Percentiles rank a stretch among this genome's conserved stretches.
These are phyloP conservation scores for Lasiommata megera DNA, from an alignment of 2,888 invertebrate species.

Conservation along the genomic window DNA sequence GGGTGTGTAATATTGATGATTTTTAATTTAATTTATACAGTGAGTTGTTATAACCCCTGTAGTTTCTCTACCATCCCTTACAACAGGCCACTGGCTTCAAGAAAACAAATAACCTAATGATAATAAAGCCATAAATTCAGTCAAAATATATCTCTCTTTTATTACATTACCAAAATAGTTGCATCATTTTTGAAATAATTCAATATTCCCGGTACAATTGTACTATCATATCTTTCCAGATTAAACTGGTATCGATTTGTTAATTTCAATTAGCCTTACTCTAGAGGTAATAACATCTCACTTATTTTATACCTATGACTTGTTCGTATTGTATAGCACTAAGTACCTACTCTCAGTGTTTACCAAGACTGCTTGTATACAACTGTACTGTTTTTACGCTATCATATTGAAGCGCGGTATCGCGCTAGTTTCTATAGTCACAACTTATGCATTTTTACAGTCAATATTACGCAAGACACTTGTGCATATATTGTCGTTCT, in stretches of 20 bases:
- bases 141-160: no score
- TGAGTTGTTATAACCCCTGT: neutral
- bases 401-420: conserved; percentile 56
- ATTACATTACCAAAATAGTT: no score
- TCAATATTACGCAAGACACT: conserved; percentile 69
- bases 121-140: no score
- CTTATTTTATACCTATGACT: conserved; percentile 61
- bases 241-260: no score
- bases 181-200: no score
- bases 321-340: conserved; percentile 72
- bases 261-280: no score
- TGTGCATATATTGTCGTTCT: conserved; percentile 56
- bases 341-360: conserved; percentile 79
- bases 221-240: no score
- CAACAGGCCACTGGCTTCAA: no score
- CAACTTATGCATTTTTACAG: conserved; percentile 78
- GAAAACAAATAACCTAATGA: no score
- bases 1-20: conserved; percentile 68
- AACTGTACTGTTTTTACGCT: conserved; percentile 74
- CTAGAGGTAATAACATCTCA: neutral
- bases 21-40: conserved; percentile 52
- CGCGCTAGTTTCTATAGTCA: conserved; percentile 68
- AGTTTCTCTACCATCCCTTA: neutral
- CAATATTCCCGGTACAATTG: no score
- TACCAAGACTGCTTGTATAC: conserved; percentile 81